These are phyloP conservation scores for Drosophila kohkoa DNA, from an alignment of 1,140 invertebrate species.

Conservation along the genomic window DNA sequence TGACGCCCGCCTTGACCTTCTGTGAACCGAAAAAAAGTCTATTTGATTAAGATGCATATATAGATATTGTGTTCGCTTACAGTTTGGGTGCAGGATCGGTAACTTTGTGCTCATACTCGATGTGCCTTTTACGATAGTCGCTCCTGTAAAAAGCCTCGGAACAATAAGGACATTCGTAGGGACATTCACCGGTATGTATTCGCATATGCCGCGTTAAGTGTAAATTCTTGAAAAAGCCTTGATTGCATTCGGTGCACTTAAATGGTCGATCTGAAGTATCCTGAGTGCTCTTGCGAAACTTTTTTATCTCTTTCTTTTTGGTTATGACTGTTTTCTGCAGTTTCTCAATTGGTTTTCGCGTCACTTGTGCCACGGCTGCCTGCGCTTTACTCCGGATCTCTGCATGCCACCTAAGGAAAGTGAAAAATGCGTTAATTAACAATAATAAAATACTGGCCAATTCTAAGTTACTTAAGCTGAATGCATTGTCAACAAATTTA, in stretches of 20 bases:
- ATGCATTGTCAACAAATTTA: too few species aligned
- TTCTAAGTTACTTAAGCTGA: too few species aligned
- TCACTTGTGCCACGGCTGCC: neutral
- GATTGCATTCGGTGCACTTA: conserved; percentile 1
- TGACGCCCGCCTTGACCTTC: too few species aligned
- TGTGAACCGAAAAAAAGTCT: neutral
- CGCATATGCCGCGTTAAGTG: conserved; percentile 13
- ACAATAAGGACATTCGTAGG: conserved; percentile 19
- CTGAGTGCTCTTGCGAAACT: neutral
- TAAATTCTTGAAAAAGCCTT: neutral
- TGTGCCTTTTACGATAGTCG: conserved; percentile 6
- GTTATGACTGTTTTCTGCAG: neutral
- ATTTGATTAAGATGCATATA: neutral
- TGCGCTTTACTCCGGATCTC: neutral
- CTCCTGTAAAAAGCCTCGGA: conserved; percentile 9
- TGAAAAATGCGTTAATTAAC: too few species aligned
- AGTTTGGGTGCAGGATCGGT: neutral
- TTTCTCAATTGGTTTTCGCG: neutral
- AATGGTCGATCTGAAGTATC: neutral
- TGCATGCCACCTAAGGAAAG: neutral
- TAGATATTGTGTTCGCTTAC: neutral
- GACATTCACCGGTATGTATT: conserved; percentile 25
- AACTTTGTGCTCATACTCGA: neutral
- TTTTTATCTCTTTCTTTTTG: neutral
- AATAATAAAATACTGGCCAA: too few species aligned